Conservation (phyloP, 2,113 vertebrate genomes). For the Cynocephalus volans region DNA sequence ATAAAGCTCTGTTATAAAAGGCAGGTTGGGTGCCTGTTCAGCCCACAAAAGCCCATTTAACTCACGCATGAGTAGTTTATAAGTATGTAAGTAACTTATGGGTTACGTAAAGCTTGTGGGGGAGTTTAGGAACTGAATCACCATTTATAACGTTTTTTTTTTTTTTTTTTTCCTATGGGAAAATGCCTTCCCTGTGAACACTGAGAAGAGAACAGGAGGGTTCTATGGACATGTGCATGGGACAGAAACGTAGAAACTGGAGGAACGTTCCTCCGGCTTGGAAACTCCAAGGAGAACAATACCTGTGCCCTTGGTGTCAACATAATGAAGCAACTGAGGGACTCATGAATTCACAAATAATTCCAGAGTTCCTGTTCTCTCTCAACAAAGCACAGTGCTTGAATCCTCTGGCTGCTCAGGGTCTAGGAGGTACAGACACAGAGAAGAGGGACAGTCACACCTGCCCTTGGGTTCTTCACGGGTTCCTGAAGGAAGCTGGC, state of each 20-base stretch:
- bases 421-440: not conserved
- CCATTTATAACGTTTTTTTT: not conserved
- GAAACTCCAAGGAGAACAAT: not conserved
- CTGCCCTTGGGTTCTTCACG: not conserved
- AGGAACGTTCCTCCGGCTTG: not conserved
- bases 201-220: not conserved
- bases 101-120: not conserved
- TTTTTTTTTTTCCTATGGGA: not conserved
- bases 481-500: not conserved
- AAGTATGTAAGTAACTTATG: not conserved
- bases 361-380: not conserved
- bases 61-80: not conserved
- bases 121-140: constrained; percentile 50
- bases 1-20: not conserved
- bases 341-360: not conserved
- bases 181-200: constrained; percentile 25
- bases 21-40: not conserved
- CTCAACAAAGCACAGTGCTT: not conserved
- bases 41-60: constrained; percentile 52
- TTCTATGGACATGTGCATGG: not conserved
- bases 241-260: accelerated
- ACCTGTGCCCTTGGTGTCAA: accelerated
- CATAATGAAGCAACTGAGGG: not conserved
- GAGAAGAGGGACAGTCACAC: not conserved
- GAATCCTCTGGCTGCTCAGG: not conserved